phyloP scores from a whole-genome alignment of 2,888 invertebrate species.

The Gymnoscelis rufifasciata region DNA sequence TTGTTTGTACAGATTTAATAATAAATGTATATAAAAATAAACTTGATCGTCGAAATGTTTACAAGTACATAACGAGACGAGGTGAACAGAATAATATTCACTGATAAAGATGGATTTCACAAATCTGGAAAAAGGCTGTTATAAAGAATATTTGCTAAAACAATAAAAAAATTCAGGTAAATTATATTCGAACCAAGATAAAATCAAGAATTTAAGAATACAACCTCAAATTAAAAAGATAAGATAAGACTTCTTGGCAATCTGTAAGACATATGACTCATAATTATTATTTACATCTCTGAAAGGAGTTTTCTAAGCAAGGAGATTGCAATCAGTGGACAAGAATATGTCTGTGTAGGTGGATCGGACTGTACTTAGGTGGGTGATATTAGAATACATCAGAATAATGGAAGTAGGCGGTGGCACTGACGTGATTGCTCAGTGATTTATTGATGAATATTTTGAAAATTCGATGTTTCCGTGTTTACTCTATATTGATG shows the following conservation, averaged over 20 bases:
- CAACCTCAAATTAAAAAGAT: neutral
- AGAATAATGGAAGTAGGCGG: slow-evolving; percentile 17
- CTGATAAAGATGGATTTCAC: no score
- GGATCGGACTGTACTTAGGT: slow-evolving; percentile 44
- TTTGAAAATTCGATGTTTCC: neutral
- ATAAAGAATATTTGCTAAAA: no score
- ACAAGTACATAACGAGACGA: no score
- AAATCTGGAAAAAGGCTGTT: no score
- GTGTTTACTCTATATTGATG: neutral
- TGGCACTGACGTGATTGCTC: slow-evolving; percentile 10
- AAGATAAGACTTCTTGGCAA: neutral
- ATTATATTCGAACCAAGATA: no score
- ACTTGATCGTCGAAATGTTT: no score
- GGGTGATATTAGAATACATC: slow-evolving; percentile 27
- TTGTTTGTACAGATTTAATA: no score
- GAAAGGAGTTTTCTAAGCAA: slow-evolving; percentile 26
- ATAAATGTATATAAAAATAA: no score
- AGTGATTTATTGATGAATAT: slow-evolving; percentile 14
- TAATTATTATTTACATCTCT: slow-evolving; percentile 11
- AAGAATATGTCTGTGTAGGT: slow-evolving; percentile 38
- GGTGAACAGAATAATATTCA: no score
- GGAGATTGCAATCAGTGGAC: slow-evolving; percentile 24
- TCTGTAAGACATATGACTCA: neutral
- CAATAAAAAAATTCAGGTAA: no score
- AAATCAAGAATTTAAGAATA: no score